Conservation (phyloP, 2,113 vertebrate genomes). For the Phyllopteryx taeniolatus region DNA sequence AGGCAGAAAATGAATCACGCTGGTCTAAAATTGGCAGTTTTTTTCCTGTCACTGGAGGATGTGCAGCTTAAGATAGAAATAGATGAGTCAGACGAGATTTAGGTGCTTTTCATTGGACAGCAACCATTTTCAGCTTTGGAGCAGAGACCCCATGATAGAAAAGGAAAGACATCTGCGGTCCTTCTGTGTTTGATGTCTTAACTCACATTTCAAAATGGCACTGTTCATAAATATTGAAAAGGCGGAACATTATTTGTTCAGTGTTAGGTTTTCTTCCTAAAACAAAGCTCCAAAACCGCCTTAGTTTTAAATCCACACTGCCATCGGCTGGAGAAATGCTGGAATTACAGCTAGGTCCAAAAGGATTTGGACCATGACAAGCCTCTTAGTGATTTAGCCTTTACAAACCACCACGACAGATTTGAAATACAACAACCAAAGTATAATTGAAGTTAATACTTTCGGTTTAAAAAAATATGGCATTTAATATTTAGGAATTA, state of each 20-base stretch:
- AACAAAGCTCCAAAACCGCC: background rate
- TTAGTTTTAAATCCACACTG: conserved; percentile 33
- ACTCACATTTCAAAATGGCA: background rate
- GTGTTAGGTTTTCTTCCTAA: background rate
- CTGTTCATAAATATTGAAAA: background rate
- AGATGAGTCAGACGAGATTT: conserved; percentile 56
- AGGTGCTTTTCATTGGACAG: background rate
- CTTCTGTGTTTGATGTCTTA: background rate
- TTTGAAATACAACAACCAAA: background rate
- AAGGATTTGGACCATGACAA: background rate
- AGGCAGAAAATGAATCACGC: conserved; percentile 33
- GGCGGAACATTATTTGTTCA: background rate
- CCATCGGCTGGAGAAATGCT: conserved; percentile 31
- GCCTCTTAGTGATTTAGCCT: background rate
- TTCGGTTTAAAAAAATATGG: background rate
- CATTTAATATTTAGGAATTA: background rate
- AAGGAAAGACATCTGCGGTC: conserved; percentile 12
- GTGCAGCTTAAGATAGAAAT: conserved; percentile 54
- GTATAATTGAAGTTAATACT: background rate
- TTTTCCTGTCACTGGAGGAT: conserved; percentile 32
- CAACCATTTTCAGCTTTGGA: background rate
- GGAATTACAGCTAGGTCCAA: conserved; percentile 26
- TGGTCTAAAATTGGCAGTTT: conserved; percentile 32
- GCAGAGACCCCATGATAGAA: conserved; percentile 14
- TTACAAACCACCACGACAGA: background rate